Percentiles rank a stretch among this genome's conserved stretches.
phyloP scores from a whole-genome alignment of 1,140 invertebrate genomes.

The Radopholus similis region DNA sequence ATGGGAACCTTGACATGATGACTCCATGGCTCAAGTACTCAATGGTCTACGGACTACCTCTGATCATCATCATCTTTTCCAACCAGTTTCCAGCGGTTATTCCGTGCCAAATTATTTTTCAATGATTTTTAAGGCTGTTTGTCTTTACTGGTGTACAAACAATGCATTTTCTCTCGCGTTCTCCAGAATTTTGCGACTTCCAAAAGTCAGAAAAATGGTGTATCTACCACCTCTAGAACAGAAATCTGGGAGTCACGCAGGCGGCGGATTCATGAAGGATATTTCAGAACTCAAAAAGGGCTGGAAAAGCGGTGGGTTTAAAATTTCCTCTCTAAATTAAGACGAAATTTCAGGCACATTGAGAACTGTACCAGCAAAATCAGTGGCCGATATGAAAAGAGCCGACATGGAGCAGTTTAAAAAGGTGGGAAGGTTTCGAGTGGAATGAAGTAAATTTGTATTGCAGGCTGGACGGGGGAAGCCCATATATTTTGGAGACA shows the following conservation, averaged over 20 bases:
- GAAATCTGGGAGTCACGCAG: neutral
- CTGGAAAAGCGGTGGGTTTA: constrained; percentile 61
- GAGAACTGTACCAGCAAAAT: no score
- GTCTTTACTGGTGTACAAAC: constrained; percentile 82
- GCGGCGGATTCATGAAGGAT: no score
- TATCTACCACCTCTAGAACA: constrained; percentile 69
- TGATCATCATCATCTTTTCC: constrained; percentile 78
- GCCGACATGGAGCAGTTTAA: constrained; percentile 46
- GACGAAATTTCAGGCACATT: no score
- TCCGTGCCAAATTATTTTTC: constrained; percentile 2
- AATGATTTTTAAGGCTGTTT: constrained; percentile 69
- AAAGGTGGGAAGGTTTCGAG: constrained; percentile 23
- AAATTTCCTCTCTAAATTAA: no score
- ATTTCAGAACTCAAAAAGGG: constrained; percentile 69
- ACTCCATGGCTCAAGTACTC: neutral
- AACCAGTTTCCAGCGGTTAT: constrained; percentile 79
- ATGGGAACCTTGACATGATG: neutral
- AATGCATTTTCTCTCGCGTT: constrained; percentile 83
- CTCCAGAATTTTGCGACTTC: constrained; percentile 74
- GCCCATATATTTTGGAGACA: constrained; percentile 26
- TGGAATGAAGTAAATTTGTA: neutral
- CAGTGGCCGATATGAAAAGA: constrained; percentile 34
- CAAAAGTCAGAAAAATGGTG: constrained; percentile 72
- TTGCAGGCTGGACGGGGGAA: constrained; percentile 41
- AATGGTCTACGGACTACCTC: constrained; percentile 65